Conservation (phyloP, 2,797 vertebrate species). For the Babyrousa celebensis region DNA sequence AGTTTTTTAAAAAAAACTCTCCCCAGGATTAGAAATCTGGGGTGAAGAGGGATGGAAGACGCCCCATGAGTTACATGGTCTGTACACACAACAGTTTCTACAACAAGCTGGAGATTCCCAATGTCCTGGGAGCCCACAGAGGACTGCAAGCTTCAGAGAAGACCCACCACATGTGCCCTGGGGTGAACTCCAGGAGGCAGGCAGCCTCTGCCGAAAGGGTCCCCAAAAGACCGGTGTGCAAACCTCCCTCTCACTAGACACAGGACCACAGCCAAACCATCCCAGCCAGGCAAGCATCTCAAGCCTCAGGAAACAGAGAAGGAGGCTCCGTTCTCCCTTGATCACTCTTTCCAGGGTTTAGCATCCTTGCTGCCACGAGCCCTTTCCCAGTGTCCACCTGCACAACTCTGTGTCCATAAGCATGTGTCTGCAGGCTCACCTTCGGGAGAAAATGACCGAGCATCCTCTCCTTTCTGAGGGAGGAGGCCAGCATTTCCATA, state of each 20-base stretch:
- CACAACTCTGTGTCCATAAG: no score
- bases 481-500: background rate
- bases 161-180: rapidly evolving
- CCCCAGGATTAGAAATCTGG: background rate
- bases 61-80: background rate
- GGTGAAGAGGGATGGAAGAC: background rate
- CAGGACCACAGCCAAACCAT: background rate
- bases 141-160: background rate
- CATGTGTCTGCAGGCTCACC: background rate
- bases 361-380: background rate
- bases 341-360: background rate
- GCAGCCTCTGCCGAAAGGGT: background rate
- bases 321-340: background rate
- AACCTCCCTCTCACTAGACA: background rate
- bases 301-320: background rate
- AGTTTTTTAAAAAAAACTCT: background rate
- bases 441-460: background rate
- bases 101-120: background rate
- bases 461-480: background rate
- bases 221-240: background rate
- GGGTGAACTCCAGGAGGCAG: background rate
- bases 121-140: no score
- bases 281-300: background rate
- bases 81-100: background rate
- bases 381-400: background rate